Base-by-base conservation (phyloP, 2,888 invertebrate species). In the Meandrusa payeni region DNA sequence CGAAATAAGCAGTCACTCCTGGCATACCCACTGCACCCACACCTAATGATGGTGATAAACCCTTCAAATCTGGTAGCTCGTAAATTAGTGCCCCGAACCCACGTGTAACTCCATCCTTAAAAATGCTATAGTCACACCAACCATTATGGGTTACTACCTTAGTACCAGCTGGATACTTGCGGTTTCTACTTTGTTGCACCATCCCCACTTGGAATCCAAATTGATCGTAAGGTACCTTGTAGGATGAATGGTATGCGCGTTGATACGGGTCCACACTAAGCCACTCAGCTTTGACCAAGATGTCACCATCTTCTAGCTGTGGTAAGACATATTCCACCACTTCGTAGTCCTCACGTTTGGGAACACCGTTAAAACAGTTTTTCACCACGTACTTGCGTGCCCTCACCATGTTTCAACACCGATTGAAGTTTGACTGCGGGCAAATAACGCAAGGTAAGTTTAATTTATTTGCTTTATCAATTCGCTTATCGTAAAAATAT, bases 1-100 rank as follows among this genome's bases (percentile, higher is more conserved):
- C 93, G 66, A 92, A 92, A 57, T 92, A 91, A 0, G 93, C 92
- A 0, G 92, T 91, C 37, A 88, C 89, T 87, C 92, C 92, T 11
- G 92, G 89, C 90, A 91, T 91, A 54, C 92, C 92, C 5, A 91
- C 67, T 6, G 85, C 72, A 33, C 92, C 92, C 1, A 92, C 59
- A 2, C 72, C 85, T 9, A 90, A 69, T 0, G 92, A 91, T 0
- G 70, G 45, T 0, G 91, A 46, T 0, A 66, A 46, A 0, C 81
- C 74, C 42, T 83, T 87, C 44, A 91, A 63, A 46, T 91, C 86
- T 0, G 90, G 90, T 23, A 91, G 33, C 12, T 60, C 57, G 38
- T 69, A 64, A 3, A 60, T 39, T 5, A 4, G 19, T 1, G 42
- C 41, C 1, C 38, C 26, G 3, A 44, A 20, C 1, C 12, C 7